Evolutionary conservation across 2,888 invertebrate genomes (phyloP).

Genomic region (Nemoura dubitans): DNA sequence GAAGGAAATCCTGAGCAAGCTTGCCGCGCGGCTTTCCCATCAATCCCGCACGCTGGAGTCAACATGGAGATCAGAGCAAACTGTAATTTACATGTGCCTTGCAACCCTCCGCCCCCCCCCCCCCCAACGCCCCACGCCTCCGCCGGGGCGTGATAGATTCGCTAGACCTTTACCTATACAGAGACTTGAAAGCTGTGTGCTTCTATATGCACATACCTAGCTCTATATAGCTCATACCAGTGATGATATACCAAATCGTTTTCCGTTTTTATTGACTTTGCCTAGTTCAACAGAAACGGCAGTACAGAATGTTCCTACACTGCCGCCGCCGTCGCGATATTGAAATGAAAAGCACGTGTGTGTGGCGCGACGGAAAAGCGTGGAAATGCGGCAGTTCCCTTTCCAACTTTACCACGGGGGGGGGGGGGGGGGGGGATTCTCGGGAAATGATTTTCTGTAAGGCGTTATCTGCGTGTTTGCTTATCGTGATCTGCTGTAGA

Average conservation of each 20-base stretch:
- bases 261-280: neutral
- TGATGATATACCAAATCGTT: constrained; percentile 2
- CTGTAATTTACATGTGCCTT: neutral
- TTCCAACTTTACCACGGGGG: neutral
- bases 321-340: neutral
- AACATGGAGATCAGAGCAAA: neutral
- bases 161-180: too few relatives aligned
- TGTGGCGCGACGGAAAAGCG: neutral
- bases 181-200: too few relatives aligned
- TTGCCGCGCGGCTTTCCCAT: neutral
- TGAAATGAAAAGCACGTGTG: constrained; percentile 12
- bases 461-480: neutral
- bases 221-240: neutral
- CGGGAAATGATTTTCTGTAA: neutral
- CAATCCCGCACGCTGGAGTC: neutral
- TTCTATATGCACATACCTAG: neutral
- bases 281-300: neutral
- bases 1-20: neutral
- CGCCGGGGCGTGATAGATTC: too few relatives aligned
- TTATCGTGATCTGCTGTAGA: neutral
- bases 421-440: neutral
- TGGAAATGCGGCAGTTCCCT: neutral
- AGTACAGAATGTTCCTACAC: neutral
- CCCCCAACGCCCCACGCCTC: too few relatives aligned
- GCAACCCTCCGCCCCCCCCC: too few relatives aligned